phyloP scores from a whole-genome alignment of 2,888 invertebrate genomes.

The Platynereis dumerilii region DNA sequence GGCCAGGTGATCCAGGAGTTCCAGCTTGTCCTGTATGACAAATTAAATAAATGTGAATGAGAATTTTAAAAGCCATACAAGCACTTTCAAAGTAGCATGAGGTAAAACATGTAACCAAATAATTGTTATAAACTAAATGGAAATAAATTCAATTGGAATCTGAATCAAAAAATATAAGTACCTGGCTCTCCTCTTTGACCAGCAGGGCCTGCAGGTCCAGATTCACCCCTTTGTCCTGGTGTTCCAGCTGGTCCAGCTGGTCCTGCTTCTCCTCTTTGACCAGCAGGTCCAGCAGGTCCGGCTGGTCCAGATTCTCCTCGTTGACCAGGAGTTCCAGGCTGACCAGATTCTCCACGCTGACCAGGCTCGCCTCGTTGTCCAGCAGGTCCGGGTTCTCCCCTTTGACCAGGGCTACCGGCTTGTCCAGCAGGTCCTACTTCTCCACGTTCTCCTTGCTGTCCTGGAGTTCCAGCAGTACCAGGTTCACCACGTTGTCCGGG shows the following conservation, averaged over 20 bases:
- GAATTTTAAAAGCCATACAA: too few species aligned
- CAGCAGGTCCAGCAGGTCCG: constrained; percentile 25
- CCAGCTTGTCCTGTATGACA: constrained; percentile 25
- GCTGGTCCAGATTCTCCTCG: constrained; percentile 11
- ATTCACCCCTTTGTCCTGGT: constrained; percentile 19
- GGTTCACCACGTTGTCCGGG: constrained; percentile 21
- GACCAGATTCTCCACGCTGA: constrained; percentile 6
- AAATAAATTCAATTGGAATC: too few species aligned
- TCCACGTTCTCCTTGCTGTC: constrained; percentile 66
- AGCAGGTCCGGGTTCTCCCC: constrained; percentile 23
- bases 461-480: constrained; percentile 18
- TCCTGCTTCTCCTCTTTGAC: constrained; percentile 8
- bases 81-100: too few species aligned
- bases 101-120: too few species aligned
- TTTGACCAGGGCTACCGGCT: constrained; percentile 25
- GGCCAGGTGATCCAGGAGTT: constrained; percentile 14
- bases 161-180: too few species aligned
- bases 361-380: constrained; percentile 21
- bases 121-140: too few species aligned
- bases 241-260: constrained; percentile 15
- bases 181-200: constrained; percentile 30
- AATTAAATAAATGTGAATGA: constrained; percentile 18
- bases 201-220: constrained; percentile 23
- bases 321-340: not conserved
- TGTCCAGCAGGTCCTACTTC: constrained; percentile 63